phyloP scores from a whole-genome alignment of 2,113 vertebrate genomes.

The Oenanthe melanoleuca region DNA sequence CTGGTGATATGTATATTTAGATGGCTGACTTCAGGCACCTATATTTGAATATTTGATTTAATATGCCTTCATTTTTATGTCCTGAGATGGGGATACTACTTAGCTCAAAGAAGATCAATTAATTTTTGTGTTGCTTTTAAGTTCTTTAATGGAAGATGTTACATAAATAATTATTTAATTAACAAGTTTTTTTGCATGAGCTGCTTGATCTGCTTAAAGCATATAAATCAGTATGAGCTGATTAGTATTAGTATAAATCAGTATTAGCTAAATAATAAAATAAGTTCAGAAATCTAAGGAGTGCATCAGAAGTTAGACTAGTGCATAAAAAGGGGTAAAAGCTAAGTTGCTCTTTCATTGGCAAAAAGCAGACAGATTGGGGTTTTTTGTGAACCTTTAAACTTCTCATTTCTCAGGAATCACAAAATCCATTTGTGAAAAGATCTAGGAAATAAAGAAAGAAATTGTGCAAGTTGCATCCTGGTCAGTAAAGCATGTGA shows the following conservation, averaged over 20 bases:
- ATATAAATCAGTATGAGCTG: neutral
- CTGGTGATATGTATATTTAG: neutral
- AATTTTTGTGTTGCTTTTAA: constrained; percentile 32
- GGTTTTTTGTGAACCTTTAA: neutral
- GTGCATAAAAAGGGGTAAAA: neutral
- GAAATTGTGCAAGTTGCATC: neutral
- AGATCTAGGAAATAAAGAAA: constrained; percentile 23
- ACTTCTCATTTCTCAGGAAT: constrained; percentile 7
- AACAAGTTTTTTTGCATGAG: neutral
- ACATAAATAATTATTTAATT: constrained; percentile 44
- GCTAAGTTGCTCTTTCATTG: neutral
- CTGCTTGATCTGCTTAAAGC: constrained; percentile 4
- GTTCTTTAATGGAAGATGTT: constrained; percentile 18
- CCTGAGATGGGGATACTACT: neutral
- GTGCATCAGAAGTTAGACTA: neutral
- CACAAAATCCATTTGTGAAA: constrained; percentile 39
- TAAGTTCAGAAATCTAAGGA: neutral
- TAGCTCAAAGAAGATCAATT: constrained; percentile 4
- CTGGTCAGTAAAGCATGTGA: neutral
- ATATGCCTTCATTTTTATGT: constrained; percentile 9
- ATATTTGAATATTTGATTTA: neutral
- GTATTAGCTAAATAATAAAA: neutral
- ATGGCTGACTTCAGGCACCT: neutral
- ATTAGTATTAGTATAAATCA: neutral
- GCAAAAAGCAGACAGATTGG: neutral